Percentiles rank a stretch among this genome's conserved stretches.
Evolutionary conservation across 2,888 invertebrate species (phyloP).

Genomic region (Cylindroiulus punctatus): DNA sequence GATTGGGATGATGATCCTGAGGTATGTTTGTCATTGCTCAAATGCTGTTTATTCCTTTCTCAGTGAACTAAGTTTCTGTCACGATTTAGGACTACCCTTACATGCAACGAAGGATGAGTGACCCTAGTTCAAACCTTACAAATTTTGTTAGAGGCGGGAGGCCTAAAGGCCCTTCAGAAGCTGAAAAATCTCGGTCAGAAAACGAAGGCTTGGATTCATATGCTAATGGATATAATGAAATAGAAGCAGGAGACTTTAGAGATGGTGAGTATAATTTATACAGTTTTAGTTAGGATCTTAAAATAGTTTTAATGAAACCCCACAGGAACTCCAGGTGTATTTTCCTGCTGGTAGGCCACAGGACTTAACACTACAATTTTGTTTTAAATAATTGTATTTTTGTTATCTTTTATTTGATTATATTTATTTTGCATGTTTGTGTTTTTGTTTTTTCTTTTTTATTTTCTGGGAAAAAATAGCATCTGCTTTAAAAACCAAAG

Average conservation of each 20-base stretch:
- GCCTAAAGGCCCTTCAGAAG: constrained; percentile 67
- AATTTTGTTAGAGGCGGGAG: constrained; percentile 85
- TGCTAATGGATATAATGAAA: constrained; percentile 85
- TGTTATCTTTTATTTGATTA: constrained; percentile 53
- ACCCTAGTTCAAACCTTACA: constrained; percentile 90
- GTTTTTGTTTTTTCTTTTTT: constrained; percentile 31
- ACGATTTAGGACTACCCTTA: constrained; percentile 61
- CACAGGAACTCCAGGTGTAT: too few relatives aligned
- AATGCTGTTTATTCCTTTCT: constrained; percentile 31
- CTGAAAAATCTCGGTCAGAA: constrained; percentile 79
- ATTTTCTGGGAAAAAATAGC: background rate
- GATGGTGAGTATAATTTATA: constrained; percentile 75
- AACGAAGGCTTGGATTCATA: constrained; percentile 89
- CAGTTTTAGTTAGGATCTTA: too few relatives aligned
- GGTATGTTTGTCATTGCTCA: constrained; percentile 42
- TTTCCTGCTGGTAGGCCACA: too few relatives aligned
- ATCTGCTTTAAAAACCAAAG: background rate
- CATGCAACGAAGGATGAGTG: constrained; percentile 82
- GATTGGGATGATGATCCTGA: constrained; percentile 69
- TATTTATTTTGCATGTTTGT: constrained; percentile 40
- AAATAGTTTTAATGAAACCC: too few relatives aligned
- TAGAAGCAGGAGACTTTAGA: constrained; percentile 91
- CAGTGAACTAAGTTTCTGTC: background rate
- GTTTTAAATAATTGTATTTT: constrained; percentile 53
- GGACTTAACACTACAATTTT: background rate